Base-by-base conservation (phyloP, 2,113 vertebrate genomes). In the Oreotrochilus melanogaster region DNA sequence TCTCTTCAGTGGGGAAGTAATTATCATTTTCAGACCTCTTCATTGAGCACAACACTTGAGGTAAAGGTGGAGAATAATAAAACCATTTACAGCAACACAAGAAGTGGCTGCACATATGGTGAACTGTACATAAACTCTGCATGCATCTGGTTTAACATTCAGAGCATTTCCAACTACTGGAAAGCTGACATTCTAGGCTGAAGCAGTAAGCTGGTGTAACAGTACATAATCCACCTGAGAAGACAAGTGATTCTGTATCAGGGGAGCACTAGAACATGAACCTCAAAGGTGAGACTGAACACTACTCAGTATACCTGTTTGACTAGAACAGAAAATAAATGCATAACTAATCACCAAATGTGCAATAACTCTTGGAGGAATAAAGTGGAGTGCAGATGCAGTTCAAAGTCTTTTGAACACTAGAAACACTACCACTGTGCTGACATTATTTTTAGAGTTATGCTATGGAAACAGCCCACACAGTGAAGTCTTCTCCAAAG, bases 21-120 rank as follows among this genome's bases (percentile, higher is more conserved):
- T 97, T 96, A 97, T 95, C 85, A 91, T 85, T 96, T 95, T 93
- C 93, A 95, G 91, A 93, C 79, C 93, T 67, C 95, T 75, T 86
- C 93, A 93, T 5, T 87, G 72, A 95, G 47, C 56, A 72, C 71
- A 96, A 86, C 81, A 92, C 73, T 96, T 88, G 93, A 90, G 61
- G 88, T 94, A 94, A 86, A 86, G 80, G 94, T 80, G 67, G 67
- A 91, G 94, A 96, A 95, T 89, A 97, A 85, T 93, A 88, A 94
- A 96, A 69, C n/a, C 78, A 95, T 87, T 95, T 83, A 96, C 84
- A 95, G 71, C 39, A 90, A 89, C 27, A 79, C 10, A 90, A 86
- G 78, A 89, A 92, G 88, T 71, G 62, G 81, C 30, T 88, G 93
- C 75, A 90, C 94, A 93, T 90, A 96, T n/a, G 88, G 79, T 62